Conservation (phyloP, 2,888 invertebrate species). For the Scaptomyza caliginosa region DNA sequence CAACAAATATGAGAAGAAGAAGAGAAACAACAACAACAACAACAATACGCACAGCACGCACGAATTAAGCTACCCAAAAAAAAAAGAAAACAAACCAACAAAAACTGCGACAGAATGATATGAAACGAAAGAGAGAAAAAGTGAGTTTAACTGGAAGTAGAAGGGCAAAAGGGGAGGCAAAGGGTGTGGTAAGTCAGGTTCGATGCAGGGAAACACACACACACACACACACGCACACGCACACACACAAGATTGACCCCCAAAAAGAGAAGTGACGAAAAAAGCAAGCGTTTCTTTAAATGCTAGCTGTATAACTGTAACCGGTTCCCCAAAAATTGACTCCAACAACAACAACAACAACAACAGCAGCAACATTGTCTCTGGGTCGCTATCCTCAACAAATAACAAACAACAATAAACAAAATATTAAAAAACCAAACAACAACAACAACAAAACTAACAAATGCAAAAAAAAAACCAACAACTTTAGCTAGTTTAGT, state of each 20-base stretch:
- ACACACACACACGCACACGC: no score
- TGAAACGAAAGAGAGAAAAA: constrained; percentile 2
- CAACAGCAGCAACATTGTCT: constrained; percentile 5
- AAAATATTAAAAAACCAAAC: constrained; percentile 1
- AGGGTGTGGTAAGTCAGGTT: constrained; percentile 31
- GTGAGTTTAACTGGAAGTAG: constrained; percentile 11
- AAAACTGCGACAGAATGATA: constrained; percentile 64
- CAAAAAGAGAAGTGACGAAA: constrained; percentile 38
- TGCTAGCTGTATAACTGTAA: constrained; percentile 62
- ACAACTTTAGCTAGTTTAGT: constrained; percentile 3
- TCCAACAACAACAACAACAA: constrained; percentile 20
- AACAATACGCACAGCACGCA: constrained; percentile 31
- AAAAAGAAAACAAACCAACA: constrained; percentile 31
- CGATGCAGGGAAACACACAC: neutral
- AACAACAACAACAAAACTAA: constrained; percentile 6
- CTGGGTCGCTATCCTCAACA: constrained; percentile 55
- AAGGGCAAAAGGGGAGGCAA: constrained; percentile 7
- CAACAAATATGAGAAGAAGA: constrained; percentile 36
- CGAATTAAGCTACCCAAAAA: constrained; percentile 51
- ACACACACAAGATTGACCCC: constrained; percentile 37
- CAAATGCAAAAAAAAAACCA: constrained; percentile 18
- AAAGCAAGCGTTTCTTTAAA: constrained; percentile 22
- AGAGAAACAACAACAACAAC: constrained; percentile 16
- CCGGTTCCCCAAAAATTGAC: constrained; percentile 60
- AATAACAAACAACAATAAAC: constrained; percentile 9